Base-by-base conservation (phyloP, 2,113 vertebrate genomes). In the Aramus guarauna region DNA sequence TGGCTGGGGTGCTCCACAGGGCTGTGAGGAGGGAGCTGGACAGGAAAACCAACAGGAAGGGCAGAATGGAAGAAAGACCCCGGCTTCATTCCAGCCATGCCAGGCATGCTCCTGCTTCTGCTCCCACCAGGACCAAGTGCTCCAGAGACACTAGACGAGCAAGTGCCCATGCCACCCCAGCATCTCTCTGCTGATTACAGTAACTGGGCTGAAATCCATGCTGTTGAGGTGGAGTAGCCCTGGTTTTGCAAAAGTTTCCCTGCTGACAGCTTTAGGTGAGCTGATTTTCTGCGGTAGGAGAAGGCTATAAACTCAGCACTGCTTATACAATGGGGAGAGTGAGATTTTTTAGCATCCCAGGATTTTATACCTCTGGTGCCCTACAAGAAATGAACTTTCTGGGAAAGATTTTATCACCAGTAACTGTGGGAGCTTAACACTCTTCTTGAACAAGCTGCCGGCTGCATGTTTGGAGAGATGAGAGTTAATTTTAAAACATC, bases 401-500 rank as follows among this genome's bases (percentile, higher is more conserved):
- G 41, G 55, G 55, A 32, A 74, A 92, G 39, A 55, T 63, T 92
- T 79, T 88, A 69, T 90, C 5, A 1, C 55, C 53, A 53, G 69
- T 85, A 82, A 72, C 52, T 26, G 21, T 9, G n/a, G 41, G 29
- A 94, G 56, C 74, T 69, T 0, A 0, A 60, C 3, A 11, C 41
- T 41, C 52, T 50, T 73, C 76, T 90, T 20, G 36, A 85, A 37
- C 63, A 72, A 94, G 74, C 58, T 82, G 63, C 45, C 0, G 1
- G 24, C 45, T 6, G 11, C 0, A 0, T 11, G n/a, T 74, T 52
- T 0, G 15, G 83, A 81, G 73, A 94, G 68, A 94, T 20, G 78
- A 94, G 93, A 97, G 88, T 95, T 97, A 90, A 97, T 92, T 85
- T 83, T 75, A 68, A 94, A 93, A 72, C 76, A 75, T 74, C 88